Evolutionary conservation across 2,797 vertebrate species (phyloP), one percentile per base, ranked within the genome.

Genomic region (Salarias fasciatus): DNA sequence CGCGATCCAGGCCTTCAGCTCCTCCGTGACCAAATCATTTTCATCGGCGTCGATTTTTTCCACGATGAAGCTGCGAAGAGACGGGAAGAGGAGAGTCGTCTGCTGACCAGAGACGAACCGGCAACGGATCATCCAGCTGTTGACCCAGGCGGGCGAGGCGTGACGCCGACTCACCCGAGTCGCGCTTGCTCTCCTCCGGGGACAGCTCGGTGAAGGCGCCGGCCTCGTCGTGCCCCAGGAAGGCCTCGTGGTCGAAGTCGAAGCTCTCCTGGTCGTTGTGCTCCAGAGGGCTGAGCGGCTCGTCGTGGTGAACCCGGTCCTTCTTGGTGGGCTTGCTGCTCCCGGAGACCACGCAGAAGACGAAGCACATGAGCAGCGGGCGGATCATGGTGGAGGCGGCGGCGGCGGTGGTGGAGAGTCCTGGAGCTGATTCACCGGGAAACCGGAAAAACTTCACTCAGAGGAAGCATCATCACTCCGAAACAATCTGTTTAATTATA

Each of bases 201-300:
- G 93, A 86, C 28, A 98, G 94, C 56, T 95, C 92, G 1, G 97
- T 95, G 9, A 97, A 98, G 6, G 91, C 92, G 68, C 96, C 95
- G 48, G 96, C 95, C 38, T 96, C 92, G 0, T 96, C 94, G 0
- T 93, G 90, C 0, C 96, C 96, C 40, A 98, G 89, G 66, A 98
- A 98, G 5, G 96, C 96, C 13, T 98, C 95, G 0, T 98, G 96
- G 88, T 98, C 96, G 3, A 96, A 98, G 51, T 96, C 94, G 9
- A 94, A 95, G 88, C 75, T 95, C 54, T 96, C 88, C 0, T 82
- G 77, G 14, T 97, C 95, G 0, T 95, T 84, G 2, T 97, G 96
- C 30, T 92, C 76, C 4, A 92, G 92, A 46, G 90, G 64, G 0
- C 96, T 96, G 11, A 98, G 94, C 3, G 93, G 93, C 0, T 92